Evolutionary conservation across 2,888 invertebrate genomes (phyloP), one percentile per base, ranked within the genome.

Genomic region (Linnaemya tessellans): DNA sequence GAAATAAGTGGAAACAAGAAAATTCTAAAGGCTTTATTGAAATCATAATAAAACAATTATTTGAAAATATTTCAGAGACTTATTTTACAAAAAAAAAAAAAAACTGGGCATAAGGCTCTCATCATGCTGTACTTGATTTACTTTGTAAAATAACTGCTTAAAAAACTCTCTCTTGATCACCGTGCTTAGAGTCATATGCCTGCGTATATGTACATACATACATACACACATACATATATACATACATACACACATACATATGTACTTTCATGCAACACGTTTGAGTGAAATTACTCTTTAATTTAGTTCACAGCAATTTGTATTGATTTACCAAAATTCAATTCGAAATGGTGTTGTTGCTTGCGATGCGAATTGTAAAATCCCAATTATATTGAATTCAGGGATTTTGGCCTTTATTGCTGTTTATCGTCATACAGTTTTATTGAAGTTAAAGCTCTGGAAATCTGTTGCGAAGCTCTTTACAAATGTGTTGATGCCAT

Each of bases 361-460:
- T 62, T 60, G 15, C 13, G 46, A 49, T 25, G 41, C n/a, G 3
- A 49, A 20, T 10, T 25, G 35, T 62, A 22, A 15, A 49, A 62
- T 62, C 49, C 35, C 35, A 49, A 7, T 41, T 43, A 18, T 67
- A 77, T 77, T 73, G 25, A 65, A 43, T 75, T 51, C 67, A 51
- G 13, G 43, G 46, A 35, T 75, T 80, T 70, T 67, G 7, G 43
- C 54, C 70, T 41, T 80, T 62, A 77, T 77, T 84, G 75, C 77
- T 77, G 71, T 84, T 84, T 73, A 80, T 80, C 51, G 41, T 30
- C 60, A 51, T 46, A 70, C 30, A 62, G 67, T 68, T 77, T 54
- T 84, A 80, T 71, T 77, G 77, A 46, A 71, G 25, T 67, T 77
- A 51, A 80, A 71, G 71, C 80, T 71, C 46, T 80, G 46, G 54